Evolutionary conservation across 2,113 vertebrate species (phyloP).

Genomic region (Nycticebus coucang): DNA sequence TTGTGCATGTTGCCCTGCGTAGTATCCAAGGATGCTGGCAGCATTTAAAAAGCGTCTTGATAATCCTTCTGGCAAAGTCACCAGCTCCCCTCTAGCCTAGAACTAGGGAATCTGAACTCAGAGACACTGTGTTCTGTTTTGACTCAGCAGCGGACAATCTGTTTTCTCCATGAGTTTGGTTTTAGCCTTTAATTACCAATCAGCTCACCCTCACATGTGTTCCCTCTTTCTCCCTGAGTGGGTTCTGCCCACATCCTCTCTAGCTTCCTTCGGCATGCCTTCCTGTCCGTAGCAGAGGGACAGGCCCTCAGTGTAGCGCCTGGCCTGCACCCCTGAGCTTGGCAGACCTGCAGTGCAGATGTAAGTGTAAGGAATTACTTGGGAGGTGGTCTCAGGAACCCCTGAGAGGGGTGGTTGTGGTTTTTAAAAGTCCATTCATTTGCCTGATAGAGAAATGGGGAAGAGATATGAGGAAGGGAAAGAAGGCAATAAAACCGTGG

Average conservation of each 20-base stretch:
- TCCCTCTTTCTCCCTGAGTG: not conserved
- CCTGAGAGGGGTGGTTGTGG: not conserved
- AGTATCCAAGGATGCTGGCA: slow-evolving; percentile 2
- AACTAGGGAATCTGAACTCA: not conserved
- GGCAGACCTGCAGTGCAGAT: not conserved
- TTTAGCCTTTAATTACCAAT: not conserved
- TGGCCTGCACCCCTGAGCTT: not conserved
- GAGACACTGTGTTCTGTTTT: slow-evolving; percentile 19
- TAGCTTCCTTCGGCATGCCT: not conserved
- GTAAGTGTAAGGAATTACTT: not conserved
- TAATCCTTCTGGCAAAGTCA: slow-evolving; percentile 43
- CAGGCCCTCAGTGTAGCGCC: not conserved
- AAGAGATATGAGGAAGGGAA: not conserved
- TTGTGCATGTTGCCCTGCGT: not conserved
- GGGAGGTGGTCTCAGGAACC: not conserved
- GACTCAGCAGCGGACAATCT: not conserved
- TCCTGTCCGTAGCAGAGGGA: not conserved
- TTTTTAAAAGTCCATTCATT: not conserved
- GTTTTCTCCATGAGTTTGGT: not conserved
- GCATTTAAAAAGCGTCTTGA: slow-evolving; percentile 44
- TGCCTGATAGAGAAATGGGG: not conserved
- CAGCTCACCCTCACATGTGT: not conserved
- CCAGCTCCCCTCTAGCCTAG: slow-evolving; percentile 37
- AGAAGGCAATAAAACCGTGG: not conserved
- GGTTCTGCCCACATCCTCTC: not conserved